Evolutionary conservation across 2,888 invertebrate species (phyloP), one percentile per base, ranked within the genome.

Genomic region (Lucinisca nassula): DNA sequence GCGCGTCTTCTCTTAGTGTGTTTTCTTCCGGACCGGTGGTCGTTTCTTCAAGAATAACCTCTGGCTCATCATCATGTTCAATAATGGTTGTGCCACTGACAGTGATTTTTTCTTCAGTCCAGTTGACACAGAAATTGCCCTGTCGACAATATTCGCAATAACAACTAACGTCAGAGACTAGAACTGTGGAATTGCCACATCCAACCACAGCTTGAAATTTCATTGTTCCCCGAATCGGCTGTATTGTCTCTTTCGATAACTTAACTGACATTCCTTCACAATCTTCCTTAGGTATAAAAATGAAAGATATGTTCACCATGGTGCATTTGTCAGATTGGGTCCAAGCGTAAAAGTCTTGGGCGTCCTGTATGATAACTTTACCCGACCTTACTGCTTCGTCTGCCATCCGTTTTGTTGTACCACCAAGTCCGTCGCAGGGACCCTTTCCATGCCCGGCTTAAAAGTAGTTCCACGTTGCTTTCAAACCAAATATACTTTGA

Each of bases 301-400:
- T 51, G n/a, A 51, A 51, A 3, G 14, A n/a, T 21, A 51, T n/a
- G n/a, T 17, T 51, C n/a, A 21, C n/a, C 51, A 51, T 51, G 14
- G 51, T 14, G 21, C 51, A 51, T 17, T 21, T 51, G 14, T 51
- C 17, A 17, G 21, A 51, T 51, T 21, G 51, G 14, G 51, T 51
- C 87, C 87, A 87, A 0, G 6, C 27, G 38, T 37, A 86, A 37
- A 87, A 83, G 14, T 83, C 83, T 10, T 10, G 24, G 6, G 76
- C 76, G 32, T 85, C 85, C 37, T 85, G 85, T 32, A 85, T 82
- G 4, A 70, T 55, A 10, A 51, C 67, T 35, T 82, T 82, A 12
- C 86, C 86, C 10, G 75, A 17, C 3, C 74, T 82, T 0, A 79
- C 82, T 0, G 86, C 86, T 55, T 86, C 79, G 49, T 86, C 82